These are phyloP conservation scores for Conchocele bisecta DNA, from an alignment of 2,888 invertebrate species.

Conservation along the genomic window DNA sequence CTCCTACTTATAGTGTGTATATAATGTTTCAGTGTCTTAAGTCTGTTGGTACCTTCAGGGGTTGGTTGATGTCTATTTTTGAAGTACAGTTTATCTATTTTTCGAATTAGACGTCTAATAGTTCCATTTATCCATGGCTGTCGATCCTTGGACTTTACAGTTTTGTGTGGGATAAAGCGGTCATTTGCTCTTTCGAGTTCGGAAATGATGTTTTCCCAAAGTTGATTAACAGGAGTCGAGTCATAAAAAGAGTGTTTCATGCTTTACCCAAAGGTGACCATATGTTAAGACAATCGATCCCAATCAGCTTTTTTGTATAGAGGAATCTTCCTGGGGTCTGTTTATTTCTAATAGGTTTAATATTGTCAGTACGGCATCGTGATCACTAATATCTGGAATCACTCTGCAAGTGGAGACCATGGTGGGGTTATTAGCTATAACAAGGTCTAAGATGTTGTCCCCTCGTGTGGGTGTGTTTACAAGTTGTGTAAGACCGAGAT, in stretches of 20 bases:
- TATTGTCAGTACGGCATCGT: background rate
- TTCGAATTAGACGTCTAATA: constrained; percentile 3
- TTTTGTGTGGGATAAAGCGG: no score
- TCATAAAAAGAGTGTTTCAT: background rate
- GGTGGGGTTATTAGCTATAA: constrained; percentile 2
- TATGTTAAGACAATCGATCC: background rate
- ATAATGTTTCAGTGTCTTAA: no score
- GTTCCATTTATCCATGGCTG: constrained; percentile 1
- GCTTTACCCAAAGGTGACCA: background rate
- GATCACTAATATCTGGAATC: background rate
- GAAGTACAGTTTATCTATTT: constrained; percentile 6
- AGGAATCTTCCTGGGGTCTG: background rate
- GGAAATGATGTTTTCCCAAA: constrained; percentile 5
- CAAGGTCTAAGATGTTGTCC: background rate
- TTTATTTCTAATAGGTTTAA: constrained; percentile 4
- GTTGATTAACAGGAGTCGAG: background rate
- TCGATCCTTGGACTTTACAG: no score
- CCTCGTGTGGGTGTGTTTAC: background rate
- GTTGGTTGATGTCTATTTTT: constrained; percentile 8
- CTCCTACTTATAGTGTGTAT: no score
- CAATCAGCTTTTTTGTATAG: background rate
- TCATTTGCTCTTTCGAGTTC: no score
- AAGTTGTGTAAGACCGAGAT: background rate
- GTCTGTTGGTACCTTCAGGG: background rate
- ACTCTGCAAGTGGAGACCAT: constrained; percentile 4